phyloP scores from a whole-genome alignment of 2,797 vertebrate genomes.

The Xenopus petersii region DNA sequence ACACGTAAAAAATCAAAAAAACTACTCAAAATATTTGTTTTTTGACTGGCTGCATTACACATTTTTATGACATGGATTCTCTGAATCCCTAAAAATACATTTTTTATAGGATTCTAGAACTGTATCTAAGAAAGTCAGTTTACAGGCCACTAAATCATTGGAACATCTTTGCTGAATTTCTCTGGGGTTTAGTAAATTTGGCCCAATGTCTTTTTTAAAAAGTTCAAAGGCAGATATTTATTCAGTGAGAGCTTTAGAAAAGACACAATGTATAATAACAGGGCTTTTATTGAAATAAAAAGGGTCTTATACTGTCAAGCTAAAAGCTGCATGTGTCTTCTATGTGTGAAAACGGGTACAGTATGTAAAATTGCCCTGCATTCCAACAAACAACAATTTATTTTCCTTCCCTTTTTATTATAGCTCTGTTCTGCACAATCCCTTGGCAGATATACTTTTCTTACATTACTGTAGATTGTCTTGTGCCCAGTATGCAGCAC shows the following conservation, averaged over 20 bases:
- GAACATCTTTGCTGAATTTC: no score
- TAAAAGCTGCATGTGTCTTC: conserved; percentile 30
- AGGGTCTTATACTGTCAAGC: conserved; percentile 30
- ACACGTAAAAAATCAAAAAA: no score
- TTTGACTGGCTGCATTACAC: no score
- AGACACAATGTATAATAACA: background rate
- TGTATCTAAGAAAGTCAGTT: no score
- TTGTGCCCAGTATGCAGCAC: conserved; percentile 36
- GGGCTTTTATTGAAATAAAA: conserved; percentile 14
- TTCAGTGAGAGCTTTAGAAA: background rate
- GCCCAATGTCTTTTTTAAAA: no score
- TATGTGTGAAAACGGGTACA: conserved; percentile 20
- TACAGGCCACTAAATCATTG: no score
- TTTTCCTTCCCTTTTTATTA: background rate
- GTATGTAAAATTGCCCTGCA: conserved; percentile 13
- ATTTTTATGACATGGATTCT: no score
- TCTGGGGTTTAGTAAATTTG: no score
- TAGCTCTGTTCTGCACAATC: background rate
- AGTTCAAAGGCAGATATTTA: background rate
- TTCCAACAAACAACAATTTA: background rate
- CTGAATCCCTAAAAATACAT: no score
- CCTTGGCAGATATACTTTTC: background rate
- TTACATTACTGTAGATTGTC: conserved; percentile 11
- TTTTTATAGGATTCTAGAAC: no score
- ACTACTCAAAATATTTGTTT: no score